Conservation (phyloP, 2,797 vertebrate genomes). For the Dendrocincla tyrannina region DNA sequence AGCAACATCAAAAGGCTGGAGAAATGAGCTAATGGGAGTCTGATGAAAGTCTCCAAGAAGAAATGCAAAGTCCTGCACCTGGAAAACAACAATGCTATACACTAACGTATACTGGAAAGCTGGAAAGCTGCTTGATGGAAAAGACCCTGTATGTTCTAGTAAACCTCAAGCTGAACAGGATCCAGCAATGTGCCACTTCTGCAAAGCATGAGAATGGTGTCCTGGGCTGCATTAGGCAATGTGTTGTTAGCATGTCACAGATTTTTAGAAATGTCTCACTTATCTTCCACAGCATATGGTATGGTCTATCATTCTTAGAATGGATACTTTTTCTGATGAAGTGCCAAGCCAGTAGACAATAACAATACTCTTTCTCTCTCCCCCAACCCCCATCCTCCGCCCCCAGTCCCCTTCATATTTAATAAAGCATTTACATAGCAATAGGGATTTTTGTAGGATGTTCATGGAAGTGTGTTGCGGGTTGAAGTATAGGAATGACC, state of each 20-base stretch:
- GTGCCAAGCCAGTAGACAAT: background rate
- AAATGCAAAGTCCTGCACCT: background rate
- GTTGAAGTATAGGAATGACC: background rate
- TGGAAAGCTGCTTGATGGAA: background rate
- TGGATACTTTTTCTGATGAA: background rate
- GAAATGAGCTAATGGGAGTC: background rate
- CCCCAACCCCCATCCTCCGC: no score
- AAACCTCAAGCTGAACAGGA: background rate
- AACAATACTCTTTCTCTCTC: background rate
- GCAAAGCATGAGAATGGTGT: background rate
- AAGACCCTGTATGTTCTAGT: background rate
- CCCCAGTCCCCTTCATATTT: background rate
- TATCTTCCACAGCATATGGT: background rate
- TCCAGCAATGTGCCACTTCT: background rate
- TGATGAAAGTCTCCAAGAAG: background rate
- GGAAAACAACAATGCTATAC: background rate
- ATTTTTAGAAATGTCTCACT: background rate
- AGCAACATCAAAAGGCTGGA: background rate
- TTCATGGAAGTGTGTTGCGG: background rate
- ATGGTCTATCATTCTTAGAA: background rate
- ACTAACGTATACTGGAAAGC: rapidly evolving
- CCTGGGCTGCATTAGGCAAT: background rate
- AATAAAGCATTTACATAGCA: background rate
- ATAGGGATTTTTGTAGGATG: background rate
- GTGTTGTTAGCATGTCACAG: background rate